Percentiles rank a stretch among this genome's conserved stretches.
Conservation (phyloP, 2,888 invertebrate genomes). For the Brachypalpus laphriformis region DNA sequence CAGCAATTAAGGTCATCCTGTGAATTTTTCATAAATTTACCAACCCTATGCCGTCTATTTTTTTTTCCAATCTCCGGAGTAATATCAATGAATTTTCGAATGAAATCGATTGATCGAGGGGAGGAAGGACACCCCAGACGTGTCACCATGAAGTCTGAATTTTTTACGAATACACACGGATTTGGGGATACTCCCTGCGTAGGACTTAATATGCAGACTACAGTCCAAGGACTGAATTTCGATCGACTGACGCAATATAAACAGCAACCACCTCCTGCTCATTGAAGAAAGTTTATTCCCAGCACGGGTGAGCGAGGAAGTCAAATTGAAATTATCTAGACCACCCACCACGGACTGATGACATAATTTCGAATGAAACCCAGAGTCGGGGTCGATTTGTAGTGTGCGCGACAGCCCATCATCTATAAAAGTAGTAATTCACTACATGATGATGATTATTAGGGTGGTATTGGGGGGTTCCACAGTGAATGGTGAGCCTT, state of each 20-base stretch:
- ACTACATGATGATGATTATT: conserved; percentile 10
- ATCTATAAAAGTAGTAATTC: conserved; percentile 41
- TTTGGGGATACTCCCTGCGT: neutral
- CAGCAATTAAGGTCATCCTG: neutral
- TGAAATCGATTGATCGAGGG: neutral
- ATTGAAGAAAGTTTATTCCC: neutral
- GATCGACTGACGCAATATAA: conserved; percentile 6
- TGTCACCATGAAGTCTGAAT: conserved; percentile 31
- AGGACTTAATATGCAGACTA: neutral
- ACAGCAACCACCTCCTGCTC: neutral
- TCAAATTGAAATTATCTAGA: conserved; percentile 26
- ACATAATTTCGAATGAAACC: conserved; percentile 41
- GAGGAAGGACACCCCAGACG: neutral
- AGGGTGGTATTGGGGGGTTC: conserved; percentile 2
- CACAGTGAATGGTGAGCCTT: neutral
- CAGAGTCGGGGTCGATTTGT: neutral
- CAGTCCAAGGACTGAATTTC: neutral
- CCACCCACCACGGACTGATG: conserved; percentile 20
- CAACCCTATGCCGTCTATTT: neutral
- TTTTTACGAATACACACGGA: neutral
- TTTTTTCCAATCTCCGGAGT: neutral
- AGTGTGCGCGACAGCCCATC: conserved; percentile 6
- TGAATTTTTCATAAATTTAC: neutral
- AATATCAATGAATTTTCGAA: neutral
- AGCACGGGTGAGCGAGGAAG: neutral